Evolutionary conservation across 2,888 invertebrate genomes (phyloP), one percentile per base, ranked within the genome.

Genomic region (Hesperia comma): DNA sequence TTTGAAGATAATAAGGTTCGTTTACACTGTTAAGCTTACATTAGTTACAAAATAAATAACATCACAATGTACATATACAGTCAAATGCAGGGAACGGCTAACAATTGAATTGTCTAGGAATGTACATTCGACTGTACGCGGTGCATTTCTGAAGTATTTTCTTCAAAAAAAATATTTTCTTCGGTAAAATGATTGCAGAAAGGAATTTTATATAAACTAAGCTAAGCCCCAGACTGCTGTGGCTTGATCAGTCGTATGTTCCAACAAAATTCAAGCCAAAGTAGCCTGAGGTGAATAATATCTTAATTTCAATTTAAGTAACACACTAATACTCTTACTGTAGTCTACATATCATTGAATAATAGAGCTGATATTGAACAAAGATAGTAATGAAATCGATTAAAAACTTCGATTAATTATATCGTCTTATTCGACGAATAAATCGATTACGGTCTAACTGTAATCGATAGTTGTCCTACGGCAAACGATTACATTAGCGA

Each of bases 131-230:
- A 84, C 84, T 78, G 77, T 76, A 81, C 77, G 68, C 69, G 72
- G 72, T 80, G 82, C 85, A 79, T 84, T 85, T 85, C 84, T 83
- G 83, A 86, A 86, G 83, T 86, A 88, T 83, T 86, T 84, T 72
- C 75, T 78, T 78, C 81, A 79, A 87, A 85, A 87, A 90, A 90
- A 89, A n/a, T 86, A 88, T 83, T 86, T 84, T 72, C 75, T 78
- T 78, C 81, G 79, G 87, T 85, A 87, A 90, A 90, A 89, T 91
- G 90, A 91, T 91, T 90, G 89, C 85, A 90, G 87, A 90, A 88
- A 86, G 80, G 81, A 82, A 78, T 81, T 83, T 79, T 73, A 78
- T 77, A 77, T 79, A 49, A 19, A 49, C 80, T 83, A 78, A 75
- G 78, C 84, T 87, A 85, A 76, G 71, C 21, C 61, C 55, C n/a